Percentiles rank a stretch among this genome's conserved stretches.
Conservation (phyloP, 2,797 vertebrate species). For the Aphelocoma californica region DNA sequence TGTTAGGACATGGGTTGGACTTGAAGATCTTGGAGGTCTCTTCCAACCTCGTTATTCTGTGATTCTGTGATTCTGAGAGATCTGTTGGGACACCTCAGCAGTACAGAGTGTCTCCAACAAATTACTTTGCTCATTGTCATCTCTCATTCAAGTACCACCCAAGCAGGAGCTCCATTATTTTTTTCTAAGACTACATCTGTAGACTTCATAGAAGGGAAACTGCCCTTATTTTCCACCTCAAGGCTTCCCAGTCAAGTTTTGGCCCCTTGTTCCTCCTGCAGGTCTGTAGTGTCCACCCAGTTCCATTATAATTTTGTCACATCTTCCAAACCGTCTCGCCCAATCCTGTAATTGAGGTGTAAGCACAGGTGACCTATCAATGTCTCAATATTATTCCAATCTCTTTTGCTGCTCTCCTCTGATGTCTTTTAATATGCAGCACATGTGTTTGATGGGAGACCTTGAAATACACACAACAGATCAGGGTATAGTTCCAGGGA, state of each 20-base stretch:
- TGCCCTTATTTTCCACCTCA: background rate
- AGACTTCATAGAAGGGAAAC: background rate
- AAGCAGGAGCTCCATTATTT: background rate
- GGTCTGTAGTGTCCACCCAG: background rate
- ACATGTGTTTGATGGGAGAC: background rate
- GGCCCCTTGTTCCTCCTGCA: background rate
- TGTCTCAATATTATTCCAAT: background rate
- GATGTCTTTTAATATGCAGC: background rate
- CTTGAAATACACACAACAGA: background rate
- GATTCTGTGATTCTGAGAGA: background rate
- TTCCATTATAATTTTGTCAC: background rate
- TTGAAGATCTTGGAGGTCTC: no score
- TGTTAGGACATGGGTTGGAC: no score
- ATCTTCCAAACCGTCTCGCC: background rate
- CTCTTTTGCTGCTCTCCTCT: background rate
- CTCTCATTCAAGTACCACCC: background rate
- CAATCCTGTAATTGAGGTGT: fast-evolving
- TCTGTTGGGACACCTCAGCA: background rate
- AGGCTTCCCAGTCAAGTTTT: background rate
- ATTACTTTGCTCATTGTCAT: background rate
- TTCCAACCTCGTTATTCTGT: no score
- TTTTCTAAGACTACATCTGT: background rate
- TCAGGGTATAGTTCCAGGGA: background rate
- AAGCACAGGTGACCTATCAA: background rate
- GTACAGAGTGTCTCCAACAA: background rate